Evolutionary conservation across 2,888 invertebrate genomes (phyloP), one percentile per base, ranked within the genome.

Genomic region (Drosophila dives): DNA sequence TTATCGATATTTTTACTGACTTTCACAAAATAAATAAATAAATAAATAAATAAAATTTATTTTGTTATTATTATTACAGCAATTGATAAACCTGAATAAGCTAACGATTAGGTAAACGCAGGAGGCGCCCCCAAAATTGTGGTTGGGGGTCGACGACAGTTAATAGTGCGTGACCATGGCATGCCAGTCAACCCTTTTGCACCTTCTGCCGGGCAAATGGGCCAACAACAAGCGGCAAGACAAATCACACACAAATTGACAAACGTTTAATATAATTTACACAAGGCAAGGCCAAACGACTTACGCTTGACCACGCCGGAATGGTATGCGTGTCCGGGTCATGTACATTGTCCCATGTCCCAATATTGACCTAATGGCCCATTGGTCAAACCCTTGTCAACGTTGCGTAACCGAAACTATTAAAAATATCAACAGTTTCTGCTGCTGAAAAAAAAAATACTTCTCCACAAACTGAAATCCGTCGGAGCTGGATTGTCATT

Each of bases 261-360:
- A 85, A 90, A 82, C 85, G 82, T 86, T 90, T 88, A 91, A 78
- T 86, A 86, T 90, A 83, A 90, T 89, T 88, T 89, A 79, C 89
- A 90, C 86, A 29, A 6, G 86, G 78, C 77, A 78, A 83, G 79
- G 72, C 71, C 80, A 71, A 70, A 75, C 69, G 77, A 84, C 87
- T 86, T 83, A 70, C 80, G 86, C 77, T 89, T 85, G 89, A 84
- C 89, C 87, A 84, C 85, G 69, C 60, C 65, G 34, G 50, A 26
- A 10, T 34, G 61, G 55, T 48, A 38, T 61, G 62, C 67, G 61
- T 36, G 50, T 59, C 32, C 65, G 65, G 63, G 66, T 64, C 69
- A 48, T 54, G 12, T 29, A 53, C 11, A 12, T 49, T 15, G 23
- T 40, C 36, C 33, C 65, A 20, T 32, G 56, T 64, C 56, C 75